Evolutionary conservation across 2,113 vertebrate genomes (phyloP), one percentile per base, ranked within the genome.

Genomic region (Xiphophorus maculatus): DNA sequence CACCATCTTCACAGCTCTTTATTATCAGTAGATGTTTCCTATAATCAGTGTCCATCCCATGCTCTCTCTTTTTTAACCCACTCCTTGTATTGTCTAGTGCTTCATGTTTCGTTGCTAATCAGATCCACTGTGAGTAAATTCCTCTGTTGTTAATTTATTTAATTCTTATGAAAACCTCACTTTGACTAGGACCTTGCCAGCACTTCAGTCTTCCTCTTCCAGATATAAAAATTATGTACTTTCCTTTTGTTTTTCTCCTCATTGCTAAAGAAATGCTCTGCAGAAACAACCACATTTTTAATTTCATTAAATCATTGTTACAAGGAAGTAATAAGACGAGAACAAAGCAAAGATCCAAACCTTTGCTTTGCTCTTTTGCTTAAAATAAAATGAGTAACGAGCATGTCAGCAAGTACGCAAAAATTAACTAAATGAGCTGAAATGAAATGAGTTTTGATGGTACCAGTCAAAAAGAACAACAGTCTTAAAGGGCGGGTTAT

Each of bases 401-500:
- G 14, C 7, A 54, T 54, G 17, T 54, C 22, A 54, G 48, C 2
- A 54, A 25, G 22, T 54, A 54, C 0, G 17, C 2, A 22, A 19
- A 22, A 22, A 22, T 25, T 8, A 54, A 54, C 6, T 54, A 22
- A 54, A 42, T 15, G 40, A 42, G 14, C 12, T 42, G 32, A 63
- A 63, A 30, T 6, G 40, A 42, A 63, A 30, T 71, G 73, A 66
- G 28, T 83, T 66, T 63, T 80, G 60, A 68, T 67, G 76, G 29
- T 40, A 77, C 17, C 48, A 84, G 73, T 88, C 87, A 89, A 89
- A 82, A 70, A 69, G 73, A 83, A 90, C 79, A 76, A 92, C 74
- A 80, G 89, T 91, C 87, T 91, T 90, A 91, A 92, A 91, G 89
- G 66, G 87, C 84, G 92, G 89, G 93, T 94, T 95, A 95, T 91